These are phyloP conservation scores for Vesta saturnalis DNA, from an alignment of 2,888 invertebrate species.

Conservation along the genomic window DNA sequence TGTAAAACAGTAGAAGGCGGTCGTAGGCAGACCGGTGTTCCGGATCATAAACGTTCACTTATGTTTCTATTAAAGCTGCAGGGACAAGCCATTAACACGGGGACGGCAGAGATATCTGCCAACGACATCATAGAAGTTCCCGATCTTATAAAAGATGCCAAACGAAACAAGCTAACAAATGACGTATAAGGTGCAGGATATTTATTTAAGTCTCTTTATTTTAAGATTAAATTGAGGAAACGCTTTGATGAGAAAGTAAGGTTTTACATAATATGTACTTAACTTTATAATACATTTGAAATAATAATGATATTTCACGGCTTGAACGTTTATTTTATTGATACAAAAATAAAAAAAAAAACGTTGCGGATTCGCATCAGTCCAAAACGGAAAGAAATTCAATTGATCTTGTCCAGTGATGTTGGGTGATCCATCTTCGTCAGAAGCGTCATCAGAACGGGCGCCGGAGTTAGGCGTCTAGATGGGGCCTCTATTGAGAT, in stretches of 20 bases:
- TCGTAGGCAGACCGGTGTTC: constrained; percentile 57
- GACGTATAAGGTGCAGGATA: constrained; percentile 46
- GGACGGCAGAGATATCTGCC: constrained; percentile 54
- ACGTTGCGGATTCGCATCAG: constrained; percentile 46
- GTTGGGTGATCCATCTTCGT: constrained; percentile 66
- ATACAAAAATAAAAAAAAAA: constrained; percentile 47
- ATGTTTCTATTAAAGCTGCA: constrained; percentile 63
- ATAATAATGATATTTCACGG: too few species aligned
- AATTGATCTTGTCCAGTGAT: constrained; percentile 68
- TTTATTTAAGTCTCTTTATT: constrained; percentile 48
- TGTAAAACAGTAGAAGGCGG: constrained; percentile 15
- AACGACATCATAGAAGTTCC: constrained; percentile 49
- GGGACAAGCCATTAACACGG: constrained; percentile 56
- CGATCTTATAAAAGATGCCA: constrained; percentile 46
- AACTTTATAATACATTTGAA: background rate
- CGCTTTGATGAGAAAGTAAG: constrained; percentile 22
- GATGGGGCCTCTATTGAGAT: constrained; percentile 57
- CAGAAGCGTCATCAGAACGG: constrained; percentile 58
- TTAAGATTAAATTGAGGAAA: constrained; percentile 47
- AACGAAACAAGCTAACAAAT: constrained; percentile 49
- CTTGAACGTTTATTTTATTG: constrained; percentile 25
- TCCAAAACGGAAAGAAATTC: constrained; percentile 66
- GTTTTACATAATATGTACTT: background rate
- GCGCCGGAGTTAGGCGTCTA: constrained; percentile 54
- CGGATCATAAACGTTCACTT: constrained; percentile 64